These are phyloP conservation scores for Ammodytes dubius DNA, from an alignment of 2,113 vertebrate genomes.

Conservation along the genomic window DNA sequence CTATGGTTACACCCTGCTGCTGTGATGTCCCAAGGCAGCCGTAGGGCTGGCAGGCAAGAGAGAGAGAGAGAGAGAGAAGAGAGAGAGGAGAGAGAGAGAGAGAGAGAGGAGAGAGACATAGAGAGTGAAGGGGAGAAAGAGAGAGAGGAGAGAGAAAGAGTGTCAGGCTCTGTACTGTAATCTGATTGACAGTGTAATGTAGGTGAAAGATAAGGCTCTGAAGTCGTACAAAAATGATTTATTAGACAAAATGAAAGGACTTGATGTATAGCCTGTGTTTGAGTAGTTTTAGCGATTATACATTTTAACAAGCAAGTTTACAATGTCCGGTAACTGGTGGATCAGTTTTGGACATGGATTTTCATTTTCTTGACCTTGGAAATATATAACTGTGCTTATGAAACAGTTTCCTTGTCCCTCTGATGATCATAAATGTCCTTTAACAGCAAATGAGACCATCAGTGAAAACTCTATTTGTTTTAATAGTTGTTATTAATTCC, in stretches of 20 bases:
- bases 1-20: constrained; percentile 55
- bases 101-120: too few relatives aligned
- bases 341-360: neutral
- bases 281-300: neutral
- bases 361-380: neutral
- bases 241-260: neutral
- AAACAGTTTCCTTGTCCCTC: too few relatives aligned
- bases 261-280: neutral
- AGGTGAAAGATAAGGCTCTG: neutral
- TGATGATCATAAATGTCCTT: too few relatives aligned
- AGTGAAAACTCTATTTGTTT: too few relatives aligned
- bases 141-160: neutral
- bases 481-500: too few relatives aligned
- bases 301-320: neutral
- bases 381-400: neutral
- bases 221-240: neutral
- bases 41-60: constrained; percentile 1
- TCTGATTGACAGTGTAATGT: neutral
- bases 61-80: too few relatives aligned
- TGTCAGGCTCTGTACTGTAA: neutral
- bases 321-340: neutral
- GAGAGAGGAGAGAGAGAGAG: neutral
- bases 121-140: too few relatives aligned
- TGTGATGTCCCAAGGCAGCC: constrained; percentile 58
- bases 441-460: too few relatives aligned